phyloP scores from a whole-genome alignment of 2,113 vertebrate genomes.

The Takifugu bimaculatus region DNA sequence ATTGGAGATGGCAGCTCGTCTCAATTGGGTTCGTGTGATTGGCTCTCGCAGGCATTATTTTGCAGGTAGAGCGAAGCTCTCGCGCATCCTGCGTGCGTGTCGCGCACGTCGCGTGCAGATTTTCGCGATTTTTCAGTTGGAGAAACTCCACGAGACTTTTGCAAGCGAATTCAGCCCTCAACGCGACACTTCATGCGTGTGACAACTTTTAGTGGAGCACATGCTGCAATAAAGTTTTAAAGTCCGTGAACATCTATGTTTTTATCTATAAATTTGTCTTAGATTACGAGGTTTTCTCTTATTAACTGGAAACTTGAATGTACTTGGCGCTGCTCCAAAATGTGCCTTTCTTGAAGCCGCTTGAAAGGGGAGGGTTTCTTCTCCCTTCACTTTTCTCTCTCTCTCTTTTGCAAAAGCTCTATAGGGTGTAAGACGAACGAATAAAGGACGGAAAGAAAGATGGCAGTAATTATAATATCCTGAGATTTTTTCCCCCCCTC shows the following conservation, averaged over 20 bases:
- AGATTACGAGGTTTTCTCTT: constrained; percentile 28
- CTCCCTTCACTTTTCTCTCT: constrained; percentile 23
- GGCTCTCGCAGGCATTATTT: constrained; percentile 73
- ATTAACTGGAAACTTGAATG: constrained; percentile 59
- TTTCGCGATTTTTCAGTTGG: constrained; percentile 21
- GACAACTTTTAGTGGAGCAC: too few relatives aligned
- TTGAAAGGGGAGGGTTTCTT: constrained; percentile 48
- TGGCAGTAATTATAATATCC: constrained; percentile 86
- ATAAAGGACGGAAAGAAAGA: constrained; percentile 83
- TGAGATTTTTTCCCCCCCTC: constrained; percentile 69
- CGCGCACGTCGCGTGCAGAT: constrained; percentile 35
- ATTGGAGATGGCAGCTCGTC: constrained; percentile 84
- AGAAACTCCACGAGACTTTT: constrained; percentile 28
- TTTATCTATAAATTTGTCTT: constrained; percentile 20
- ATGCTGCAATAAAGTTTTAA: neutral
- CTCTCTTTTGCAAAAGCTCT: constrained; percentile 66
- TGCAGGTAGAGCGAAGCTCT: constrained; percentile 77
- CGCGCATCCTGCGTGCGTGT: constrained; percentile 19
- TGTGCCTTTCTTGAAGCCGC: constrained; percentile 60
- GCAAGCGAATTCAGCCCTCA: neutral
- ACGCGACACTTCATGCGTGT: too few relatives aligned
- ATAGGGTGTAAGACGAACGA: constrained; percentile 74
- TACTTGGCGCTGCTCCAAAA: constrained; percentile 64
- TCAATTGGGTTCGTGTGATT: constrained; percentile 79
- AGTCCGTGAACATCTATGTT: too few relatives aligned